phyloP scores from a whole-genome alignment of 2,888 invertebrate species.

The Philonicus albiceps region DNA sequence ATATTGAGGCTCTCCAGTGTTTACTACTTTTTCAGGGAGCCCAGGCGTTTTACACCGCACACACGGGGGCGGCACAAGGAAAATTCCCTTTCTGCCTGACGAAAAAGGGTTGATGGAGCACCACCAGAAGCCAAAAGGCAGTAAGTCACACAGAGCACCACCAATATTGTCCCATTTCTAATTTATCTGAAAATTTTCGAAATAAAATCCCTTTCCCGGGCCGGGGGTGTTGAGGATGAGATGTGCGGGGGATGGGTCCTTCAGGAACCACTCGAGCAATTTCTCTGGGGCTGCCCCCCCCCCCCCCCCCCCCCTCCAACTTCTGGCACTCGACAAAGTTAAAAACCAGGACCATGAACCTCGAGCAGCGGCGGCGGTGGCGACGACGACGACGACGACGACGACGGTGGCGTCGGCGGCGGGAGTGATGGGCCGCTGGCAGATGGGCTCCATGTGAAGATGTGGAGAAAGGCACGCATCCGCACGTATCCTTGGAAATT shows the following conservation, averaged over 20 bases:
- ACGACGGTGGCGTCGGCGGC: not conserved
- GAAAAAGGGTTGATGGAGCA: slow-evolving; percentile 35
- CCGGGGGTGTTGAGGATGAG: not conserved
- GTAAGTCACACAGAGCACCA: slow-evolving; percentile 38
- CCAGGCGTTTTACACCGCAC: not conserved
- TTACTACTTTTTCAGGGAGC: slow-evolving; percentile 32
- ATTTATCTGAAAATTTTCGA: slow-evolving; percentile 41
- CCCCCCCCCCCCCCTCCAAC: not conserved
- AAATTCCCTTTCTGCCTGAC: slow-evolving; percentile 7
- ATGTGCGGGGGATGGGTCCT: not conserved
- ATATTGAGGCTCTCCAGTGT: slow-evolving; percentile 31
- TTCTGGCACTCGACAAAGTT: slow-evolving; percentile 28
- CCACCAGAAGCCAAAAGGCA: slow-evolving; percentile 23
- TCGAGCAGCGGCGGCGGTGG: not conserved
- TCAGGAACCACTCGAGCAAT: slow-evolving; percentile 36
- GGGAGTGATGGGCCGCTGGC: not conserved
- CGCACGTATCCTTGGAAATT: slow-evolving; percentile 38
- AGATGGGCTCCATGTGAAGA: slow-evolving; percentile 10
- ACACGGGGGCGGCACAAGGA: not conserved
- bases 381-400: not conserved
- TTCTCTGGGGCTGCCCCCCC: not conserved
- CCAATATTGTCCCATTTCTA: slow-evolving; percentile 42
- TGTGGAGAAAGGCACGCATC: slow-evolving; percentile 25
- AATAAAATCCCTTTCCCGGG: slow-evolving; percentile 32
- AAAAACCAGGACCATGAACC: slow-evolving; percentile 16